Evolutionary conservation across 1,140 invertebrate species (phyloP), one percentile per base, ranked within the genome.

Genomic region (Fragariocoptes setiger): DNA sequence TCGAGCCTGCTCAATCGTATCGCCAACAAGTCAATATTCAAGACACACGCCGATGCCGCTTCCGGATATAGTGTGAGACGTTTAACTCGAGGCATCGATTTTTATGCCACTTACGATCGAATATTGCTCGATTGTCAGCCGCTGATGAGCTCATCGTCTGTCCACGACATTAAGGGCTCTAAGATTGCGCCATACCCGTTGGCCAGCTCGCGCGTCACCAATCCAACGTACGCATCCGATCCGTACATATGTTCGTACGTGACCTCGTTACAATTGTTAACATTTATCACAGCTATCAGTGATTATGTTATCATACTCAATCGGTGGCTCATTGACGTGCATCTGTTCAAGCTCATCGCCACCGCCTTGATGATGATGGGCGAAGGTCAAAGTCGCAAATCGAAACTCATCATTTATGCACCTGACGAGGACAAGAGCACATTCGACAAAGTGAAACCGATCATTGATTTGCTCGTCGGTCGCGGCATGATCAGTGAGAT

Each of bases 341-440:
- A 47, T 41, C 22, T 47, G 5, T 14, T 47, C 5, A 47, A 47
- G 42, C 36, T 47, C 15, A 25, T 47, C 2, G 40, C 46, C 3
- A 46, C 41, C 15, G 39, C 46, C 19, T 14, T 47, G 15, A 47
- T 47, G 46, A 46, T 47, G 46, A 42, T 47, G 31, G 46, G 46
- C n/a, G 41, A 42, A 25, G 25, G n/a, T n/a, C 17, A 19, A 14
- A 19, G 21, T 13, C 25, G 20, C 8, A 41, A 42, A 36, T 25
- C 45, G 20, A 39, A 47, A 19, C 14, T 47, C 15, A 42, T 47
- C 1, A 21, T 41, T 2, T 45, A 44, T 35, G 19, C 41, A 12
- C 20, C 19, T 41, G 20, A 35, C 21, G 39, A 40, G 8, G 12
- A n/a, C 5, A 19, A 21, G 8, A 8, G 8, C 19, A 21, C 12